These are phyloP conservation scores for Rhagonycha fulva DNA, from an alignment of 2,888 invertebrate species.

Conservation along the genomic window DNA sequence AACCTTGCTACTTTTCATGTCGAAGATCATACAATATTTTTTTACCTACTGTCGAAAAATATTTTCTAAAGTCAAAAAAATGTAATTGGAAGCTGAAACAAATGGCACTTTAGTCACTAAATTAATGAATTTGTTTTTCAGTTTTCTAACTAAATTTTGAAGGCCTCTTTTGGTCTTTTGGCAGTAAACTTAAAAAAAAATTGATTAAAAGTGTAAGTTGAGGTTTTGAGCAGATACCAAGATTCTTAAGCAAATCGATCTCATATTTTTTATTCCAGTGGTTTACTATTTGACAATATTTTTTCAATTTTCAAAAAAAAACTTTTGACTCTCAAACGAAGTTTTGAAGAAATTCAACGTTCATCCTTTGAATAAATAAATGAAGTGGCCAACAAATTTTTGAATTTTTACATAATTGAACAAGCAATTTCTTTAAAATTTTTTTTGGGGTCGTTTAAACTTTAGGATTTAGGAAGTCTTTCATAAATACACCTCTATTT, in stretches of 20 bases:
- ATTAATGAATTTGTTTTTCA: background rate
- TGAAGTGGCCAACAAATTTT: background rate
- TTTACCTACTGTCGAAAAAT: too few species aligned
- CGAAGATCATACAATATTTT: too few species aligned
- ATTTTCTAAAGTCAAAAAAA: too few species aligned
- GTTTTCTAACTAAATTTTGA: too few species aligned
- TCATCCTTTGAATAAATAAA: background rate
- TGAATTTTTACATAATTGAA: background rate
- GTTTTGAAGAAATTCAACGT: background rate
- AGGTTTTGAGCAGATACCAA: background rate
- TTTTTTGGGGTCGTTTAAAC: background rate
- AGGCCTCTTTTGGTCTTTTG: too few species aligned
- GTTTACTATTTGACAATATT: background rate
- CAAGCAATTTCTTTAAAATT: background rate
- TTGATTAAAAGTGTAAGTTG: background rate
- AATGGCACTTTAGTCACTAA: too few species aligned
- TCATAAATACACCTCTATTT: background rate
- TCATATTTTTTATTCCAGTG: background rate
- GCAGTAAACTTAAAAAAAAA: too few species aligned
- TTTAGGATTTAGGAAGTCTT: background rate
- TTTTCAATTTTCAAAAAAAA: background rate
- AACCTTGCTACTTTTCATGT: too few species aligned
- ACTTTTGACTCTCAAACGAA: background rate
- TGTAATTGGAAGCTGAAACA: too few species aligned
- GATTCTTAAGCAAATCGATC: background rate